These are phyloP conservation scores for Lamproptera curius DNA, from an alignment of 2,888 invertebrate genomes.

Conservation along the genomic window DNA sequence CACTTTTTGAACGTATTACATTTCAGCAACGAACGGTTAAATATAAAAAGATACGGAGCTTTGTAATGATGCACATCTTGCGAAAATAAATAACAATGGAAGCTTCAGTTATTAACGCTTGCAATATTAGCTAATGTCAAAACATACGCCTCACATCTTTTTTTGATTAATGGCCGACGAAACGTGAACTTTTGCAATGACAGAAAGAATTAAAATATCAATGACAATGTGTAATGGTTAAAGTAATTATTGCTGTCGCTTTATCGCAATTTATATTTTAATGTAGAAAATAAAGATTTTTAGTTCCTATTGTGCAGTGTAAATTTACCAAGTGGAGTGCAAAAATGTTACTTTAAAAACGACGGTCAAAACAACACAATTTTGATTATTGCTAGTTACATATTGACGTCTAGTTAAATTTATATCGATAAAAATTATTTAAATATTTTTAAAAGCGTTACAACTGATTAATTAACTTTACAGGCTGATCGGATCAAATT, in stretches of 20 bases:
- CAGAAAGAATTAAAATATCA: constrained; percentile 5
- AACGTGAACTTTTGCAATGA: neutral
- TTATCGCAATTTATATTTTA: neutral
- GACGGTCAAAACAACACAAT: too few species aligned
- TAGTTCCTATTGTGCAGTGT: neutral
- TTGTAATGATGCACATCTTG: constrained; percentile 8
- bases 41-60: neutral
- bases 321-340: too few species aligned
- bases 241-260: neutral
- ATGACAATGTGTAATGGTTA: neutral
- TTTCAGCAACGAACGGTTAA: constrained; percentile 2
- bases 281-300: neutral
- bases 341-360: too few species aligned
- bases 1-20: constrained; percentile 6
- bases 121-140: constrained; percentile 1
- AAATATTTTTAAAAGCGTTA: too few species aligned
- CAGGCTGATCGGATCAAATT: too few species aligned
- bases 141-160: neutral
- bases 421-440: too few species aligned
- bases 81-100: constrained; percentile 8
- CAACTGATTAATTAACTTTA: too few species aligned
- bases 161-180: neutral
- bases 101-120: neutral
- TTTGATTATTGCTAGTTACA: too few species aligned
- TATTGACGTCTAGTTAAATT: too few species aligned